Evolutionary conservation across 2,888 invertebrate genomes (phyloP).

Genomic region (Hydraecia micacea): DNA sequence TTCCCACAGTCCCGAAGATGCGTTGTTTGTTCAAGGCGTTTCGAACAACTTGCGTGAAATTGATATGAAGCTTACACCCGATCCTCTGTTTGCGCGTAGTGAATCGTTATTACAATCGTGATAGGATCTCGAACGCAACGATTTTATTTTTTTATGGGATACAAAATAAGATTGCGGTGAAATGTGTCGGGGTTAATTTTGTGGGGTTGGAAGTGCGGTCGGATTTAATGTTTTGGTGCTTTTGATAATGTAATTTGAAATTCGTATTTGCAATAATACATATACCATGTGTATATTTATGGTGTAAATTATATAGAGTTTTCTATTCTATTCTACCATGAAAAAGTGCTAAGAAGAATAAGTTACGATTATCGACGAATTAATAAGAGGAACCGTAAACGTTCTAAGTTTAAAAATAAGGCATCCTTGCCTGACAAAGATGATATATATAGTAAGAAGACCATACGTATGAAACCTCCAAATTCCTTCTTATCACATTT

Average conservation of each 20-base stretch:
- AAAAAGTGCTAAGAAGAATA: neutral
- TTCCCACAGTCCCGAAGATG: slow-evolving; percentile 68
- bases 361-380: neutral
- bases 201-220: slow-evolving; percentile 34
- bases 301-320: too few species aligned
- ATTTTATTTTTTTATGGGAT: slow-evolving; percentile 60
- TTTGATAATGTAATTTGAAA: slow-evolving; percentile 40
- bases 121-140: slow-evolving; percentile 65
- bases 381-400: neutral
- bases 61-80: slow-evolving; percentile 81
- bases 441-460: neutral
- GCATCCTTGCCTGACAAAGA: neutral
- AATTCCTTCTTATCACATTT: slow-evolving; percentile 18
- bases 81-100: slow-evolving; percentile 78
- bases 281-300: neutral
- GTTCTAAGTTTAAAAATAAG: neutral
- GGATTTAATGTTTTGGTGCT: slow-evolving; percentile 37
- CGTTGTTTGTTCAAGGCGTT: slow-evolving; percentile 62
- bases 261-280: neutral
- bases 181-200: slow-evolving; percentile 49
- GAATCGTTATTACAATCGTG: slow-evolving; percentile 77
- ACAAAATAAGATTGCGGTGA: slow-evolving; percentile 43
- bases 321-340: too few species aligned
- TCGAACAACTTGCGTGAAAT: slow-evolving; percentile 84
- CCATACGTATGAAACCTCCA: neutral